phyloP scores from a whole-genome alignment of 2,113 vertebrate genomes.

The Tautogolabrus adspersus region DNA sequence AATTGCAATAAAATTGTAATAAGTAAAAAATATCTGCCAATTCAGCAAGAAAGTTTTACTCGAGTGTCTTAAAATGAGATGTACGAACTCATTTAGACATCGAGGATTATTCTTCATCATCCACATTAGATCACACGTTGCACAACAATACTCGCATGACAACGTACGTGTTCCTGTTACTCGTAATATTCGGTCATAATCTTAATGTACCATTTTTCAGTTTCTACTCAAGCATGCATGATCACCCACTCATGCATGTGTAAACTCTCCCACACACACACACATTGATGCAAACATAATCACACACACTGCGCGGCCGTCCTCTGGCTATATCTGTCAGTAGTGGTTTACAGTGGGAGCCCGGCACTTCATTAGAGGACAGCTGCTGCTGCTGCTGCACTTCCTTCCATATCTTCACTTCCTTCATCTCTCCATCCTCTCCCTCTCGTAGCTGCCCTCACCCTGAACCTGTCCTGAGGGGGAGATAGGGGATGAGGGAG shows the following conservation, averaged over 20 bases:
- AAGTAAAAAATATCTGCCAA: too few relatives aligned
- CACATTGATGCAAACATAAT: background rate
- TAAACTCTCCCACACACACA: background rate
- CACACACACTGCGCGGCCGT: constrained; percentile 18
- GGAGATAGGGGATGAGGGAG: constrained; percentile 22
- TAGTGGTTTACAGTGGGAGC: constrained; percentile 58
- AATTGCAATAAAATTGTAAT: too few relatives aligned
- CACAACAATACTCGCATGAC: background rate
- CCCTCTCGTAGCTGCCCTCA: constrained; percentile 64
- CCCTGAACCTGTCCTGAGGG: constrained; percentile 75
- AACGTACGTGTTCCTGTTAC: background rate
- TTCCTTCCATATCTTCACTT: constrained; percentile 58
- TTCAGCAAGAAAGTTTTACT: too few relatives aligned
- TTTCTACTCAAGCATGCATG: background rate
- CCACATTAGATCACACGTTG: constrained; percentile 1
- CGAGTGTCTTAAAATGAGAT: too few relatives aligned
- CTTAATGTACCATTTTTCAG: background rate
- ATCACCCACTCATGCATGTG: background rate
- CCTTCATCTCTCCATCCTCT: constrained; percentile 46
- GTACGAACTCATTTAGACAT: background rate
- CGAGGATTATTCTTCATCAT: background rate
- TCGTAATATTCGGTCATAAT: background rate
- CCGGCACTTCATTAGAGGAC: constrained; percentile 72
- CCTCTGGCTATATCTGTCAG: constrained; percentile 61
- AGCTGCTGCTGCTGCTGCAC: constrained; percentile 56